phyloP scores from a whole-genome alignment of 2,888 invertebrate genomes.

The Coelinius sp. region DNA sequence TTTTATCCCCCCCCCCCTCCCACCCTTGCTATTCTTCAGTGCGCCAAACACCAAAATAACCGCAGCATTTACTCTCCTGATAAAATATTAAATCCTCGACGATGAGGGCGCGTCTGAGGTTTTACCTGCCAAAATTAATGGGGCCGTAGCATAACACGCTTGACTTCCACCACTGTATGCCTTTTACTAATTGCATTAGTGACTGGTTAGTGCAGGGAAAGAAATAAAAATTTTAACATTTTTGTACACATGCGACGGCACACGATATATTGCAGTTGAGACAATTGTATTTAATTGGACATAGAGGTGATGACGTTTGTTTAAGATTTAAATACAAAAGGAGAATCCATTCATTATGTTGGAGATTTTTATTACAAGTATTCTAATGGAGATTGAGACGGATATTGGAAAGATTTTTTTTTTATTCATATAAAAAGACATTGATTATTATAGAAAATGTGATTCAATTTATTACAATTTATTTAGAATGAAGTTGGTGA shows the following conservation, averaged over 20 bases:
- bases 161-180: constrained; percentile 10
- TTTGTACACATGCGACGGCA: background rate
- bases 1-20: constrained; percentile 1
- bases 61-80: constrained; percentile 46
- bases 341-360: background rate
- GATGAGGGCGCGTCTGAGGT: constrained; percentile 6
- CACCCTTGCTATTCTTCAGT: background rate
- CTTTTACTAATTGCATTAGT: constrained; percentile 16
- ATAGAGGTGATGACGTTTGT: background rate
- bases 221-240: background rate
- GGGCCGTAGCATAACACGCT: constrained; percentile 24
- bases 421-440: background rate
- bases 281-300: constrained; percentile 19
- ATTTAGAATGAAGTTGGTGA: too few relatives aligned
- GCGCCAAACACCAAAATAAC: constrained; percentile 44
- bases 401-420: background rate
- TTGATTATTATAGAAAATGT: background rate
- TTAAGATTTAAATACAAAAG: background rate
- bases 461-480: background rate
- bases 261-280: background rate
- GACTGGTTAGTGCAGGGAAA: background rate
- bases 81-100: constrained; percentile 45
- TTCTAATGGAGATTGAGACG: background rate
- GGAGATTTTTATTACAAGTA: background rate
- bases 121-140: constrained; percentile 26